Conservation (phyloP, 2,113 vertebrate species). For the Varanus komodoensis region DNA sequence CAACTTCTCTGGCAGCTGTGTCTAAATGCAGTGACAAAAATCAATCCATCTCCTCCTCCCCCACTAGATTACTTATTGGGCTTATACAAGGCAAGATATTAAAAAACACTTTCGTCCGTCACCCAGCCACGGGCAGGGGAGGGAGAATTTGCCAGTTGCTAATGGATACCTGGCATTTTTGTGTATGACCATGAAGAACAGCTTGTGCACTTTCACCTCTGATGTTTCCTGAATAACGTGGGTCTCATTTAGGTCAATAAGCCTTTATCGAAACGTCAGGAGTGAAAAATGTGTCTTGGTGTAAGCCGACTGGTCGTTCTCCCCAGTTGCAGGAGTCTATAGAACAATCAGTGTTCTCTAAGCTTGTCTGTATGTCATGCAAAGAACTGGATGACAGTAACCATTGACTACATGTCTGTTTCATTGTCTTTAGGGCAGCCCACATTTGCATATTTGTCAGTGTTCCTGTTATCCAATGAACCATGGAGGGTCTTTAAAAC, state of each 20-base stretch:
- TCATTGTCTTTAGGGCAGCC: slow-evolving; percentile 65
- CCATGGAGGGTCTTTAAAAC: slow-evolving; percentile 53
- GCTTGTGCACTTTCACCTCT: slow-evolving; percentile 77
- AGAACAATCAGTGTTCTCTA: slow-evolving; percentile 71
- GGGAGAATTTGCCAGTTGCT: slow-evolving; percentile 74
- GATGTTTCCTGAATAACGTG: slow-evolving; percentile 75
- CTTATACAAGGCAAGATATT: slow-evolving; percentile 64
- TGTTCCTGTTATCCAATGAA: slow-evolving; percentile 61
- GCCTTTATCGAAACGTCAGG: slow-evolving; percentile 77
- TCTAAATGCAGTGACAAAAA: slow-evolving; percentile 31
- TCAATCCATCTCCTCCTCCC: slow-evolving; percentile 26
- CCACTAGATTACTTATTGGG: slow-evolving; percentile 40
- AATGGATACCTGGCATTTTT: slow-evolving; percentile 75
- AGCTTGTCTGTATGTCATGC: slow-evolving; percentile 74
- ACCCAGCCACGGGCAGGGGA: slow-evolving; percentile 61
- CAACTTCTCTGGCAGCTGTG: slow-evolving; percentile 29
- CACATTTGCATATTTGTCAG: slow-evolving; percentile 67
- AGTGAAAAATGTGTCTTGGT: slow-evolving; percentile 79
- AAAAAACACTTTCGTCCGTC: slow-evolving; percentile 69
- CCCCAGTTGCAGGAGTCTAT: slow-evolving; percentile 67
- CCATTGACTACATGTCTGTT: slow-evolving; percentile 72
- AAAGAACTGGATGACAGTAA: slow-evolving; percentile 71
- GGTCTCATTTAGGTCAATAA: slow-evolving; percentile 78
- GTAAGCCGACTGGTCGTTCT: slow-evolving; percentile 74
- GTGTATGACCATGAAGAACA: slow-evolving; percentile 77